A percentile compares a stretch with the other conserved stretches of the same genome.
Conservation (phyloP, 2,113 vertebrate species). For the Ancistrus triradiatus region DNA sequence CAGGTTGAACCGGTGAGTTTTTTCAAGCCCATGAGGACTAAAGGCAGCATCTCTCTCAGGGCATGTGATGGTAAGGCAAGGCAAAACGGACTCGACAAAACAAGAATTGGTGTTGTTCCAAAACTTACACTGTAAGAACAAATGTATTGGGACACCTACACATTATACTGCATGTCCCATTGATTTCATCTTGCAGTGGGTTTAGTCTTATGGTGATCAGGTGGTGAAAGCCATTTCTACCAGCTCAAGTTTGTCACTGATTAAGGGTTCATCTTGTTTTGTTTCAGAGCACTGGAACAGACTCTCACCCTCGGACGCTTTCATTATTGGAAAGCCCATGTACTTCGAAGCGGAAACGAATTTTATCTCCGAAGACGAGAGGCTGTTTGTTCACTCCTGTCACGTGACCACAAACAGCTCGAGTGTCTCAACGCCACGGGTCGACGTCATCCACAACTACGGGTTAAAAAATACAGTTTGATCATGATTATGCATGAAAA, state of each 20-base stretch:
- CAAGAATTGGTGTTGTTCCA: no score
- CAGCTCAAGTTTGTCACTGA: no score
- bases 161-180: no score
- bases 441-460: constrained; percentile 58
- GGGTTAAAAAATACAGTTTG: constrained; percentile 52
- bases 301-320: constrained; percentile 41
- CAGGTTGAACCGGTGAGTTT: constrained; percentile 39
- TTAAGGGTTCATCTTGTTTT: no score
- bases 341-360: constrained; percentile 57
- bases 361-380: constrained; percentile 31
- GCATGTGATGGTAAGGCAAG: constrained; percentile 56
- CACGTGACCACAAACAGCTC: constrained; percentile 52
- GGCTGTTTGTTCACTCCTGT: constrained; percentile 61
- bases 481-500: background rate
- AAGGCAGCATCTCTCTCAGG: constrained; percentile 49
- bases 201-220: no score
- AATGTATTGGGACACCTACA: no score
- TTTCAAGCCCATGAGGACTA: constrained; percentile 50
- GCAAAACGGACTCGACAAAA: no score
- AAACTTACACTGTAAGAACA: no score
- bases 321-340: constrained; percentile 57
- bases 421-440: constrained; percentile 42
- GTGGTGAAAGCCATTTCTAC: no score
- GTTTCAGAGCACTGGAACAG: constrained; percentile 59
- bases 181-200: no score